Conservation (phyloP, 2,797 vertebrate genomes). For the Parotocinclus haroldoi region DNA sequence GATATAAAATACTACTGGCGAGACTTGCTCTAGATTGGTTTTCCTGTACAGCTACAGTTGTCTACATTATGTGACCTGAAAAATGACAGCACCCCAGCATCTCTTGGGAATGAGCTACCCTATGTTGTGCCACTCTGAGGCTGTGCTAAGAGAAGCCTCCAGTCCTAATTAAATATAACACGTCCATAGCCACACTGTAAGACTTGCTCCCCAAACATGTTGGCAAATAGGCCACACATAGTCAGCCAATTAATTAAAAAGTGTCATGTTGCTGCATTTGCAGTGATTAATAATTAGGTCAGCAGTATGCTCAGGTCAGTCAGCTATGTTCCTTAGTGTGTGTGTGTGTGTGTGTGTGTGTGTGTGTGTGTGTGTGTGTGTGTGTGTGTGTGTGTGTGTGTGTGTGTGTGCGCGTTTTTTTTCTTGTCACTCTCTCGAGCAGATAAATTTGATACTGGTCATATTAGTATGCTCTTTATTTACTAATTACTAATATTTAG, state of each 20-base stretch:
- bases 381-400: conserved; percentile 7
- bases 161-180: conserved; percentile 66
- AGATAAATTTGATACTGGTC: too few relatives aligned
- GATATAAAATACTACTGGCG: too few relatives aligned
- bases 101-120: conserved; percentile 51
- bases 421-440: too few relatives aligned
- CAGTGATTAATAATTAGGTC: conserved; percentile 54
- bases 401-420: too few relatives aligned
- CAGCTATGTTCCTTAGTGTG: conserved; percentile 26
- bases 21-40: conserved; percentile 49
- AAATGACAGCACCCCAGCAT: conserved; percentile 29
- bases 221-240: conserved; percentile 66
- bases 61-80: conserved; percentile 55
- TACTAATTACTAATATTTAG: too few relatives aligned
- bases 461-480: too few relatives aligned
- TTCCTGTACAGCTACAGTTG: conserved; percentile 44
- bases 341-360: conserved; percentile 7
- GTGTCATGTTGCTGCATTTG: conserved; percentile 60
- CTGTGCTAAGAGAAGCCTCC: conserved; percentile 52
- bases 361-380: conserved; percentile 4
- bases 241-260: conserved; percentile 67
- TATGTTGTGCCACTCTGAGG: conserved; percentile 50
- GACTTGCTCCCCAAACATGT: conserved; percentile 57
- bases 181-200: conserved; percentile 47
- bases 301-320: conserved; percentile 36